Evolutionary conservation across 2,797 vertebrate species (phyloP), one percentile per base, ranked within the genome.

Genomic region (Nyctibius grandis): DNA sequence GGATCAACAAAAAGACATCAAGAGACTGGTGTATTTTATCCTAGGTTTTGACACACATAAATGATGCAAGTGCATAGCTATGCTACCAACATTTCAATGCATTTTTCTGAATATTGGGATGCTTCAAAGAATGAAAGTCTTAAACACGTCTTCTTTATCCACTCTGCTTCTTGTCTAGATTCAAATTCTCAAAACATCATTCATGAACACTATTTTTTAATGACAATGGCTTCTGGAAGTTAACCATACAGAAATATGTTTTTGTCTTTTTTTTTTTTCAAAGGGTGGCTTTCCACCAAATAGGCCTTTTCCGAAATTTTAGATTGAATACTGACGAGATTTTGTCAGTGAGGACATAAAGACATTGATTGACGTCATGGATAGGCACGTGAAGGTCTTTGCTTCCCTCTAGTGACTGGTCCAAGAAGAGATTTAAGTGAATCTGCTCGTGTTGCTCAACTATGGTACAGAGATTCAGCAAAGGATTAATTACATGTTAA

Each of bases 391-490:
- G 76, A 75, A 94, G 88, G 92, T 93, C 92, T 96, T 84, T 96
- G 95, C 92, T 94, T 95, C 96, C 94, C 95, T 95, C 96, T 96
- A 96, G 96, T 95, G 95, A 85, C 95, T 51, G 61, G 38, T 91
- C 19, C 42, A 44, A 91, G 91, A 86, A 95, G 63, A 90, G 26
- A 68, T 76, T 69, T 48, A 72, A 72, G 45, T 76, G 21, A 34
- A 61, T 50, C 29, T 53, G 34, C 53, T 77, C 9, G 21, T 10
- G 15, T 20, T 36, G 9, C 19, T 50, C 22, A 85, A 31, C 20
- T 65, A 45, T 33, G 51, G 28, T 16, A 85, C n/a, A 38, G 31
- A 85, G 20, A 69, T 48, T 81, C 63, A 70, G 54, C 25, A 44
- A 33, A 81, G 47, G n/a, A 33, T 63, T 57, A 73, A 59, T 56